These are phyloP conservation scores for Argynnis bischoffii DNA, from an alignment of 2,888 invertebrate species.

Conservation along the genomic window DNA sequence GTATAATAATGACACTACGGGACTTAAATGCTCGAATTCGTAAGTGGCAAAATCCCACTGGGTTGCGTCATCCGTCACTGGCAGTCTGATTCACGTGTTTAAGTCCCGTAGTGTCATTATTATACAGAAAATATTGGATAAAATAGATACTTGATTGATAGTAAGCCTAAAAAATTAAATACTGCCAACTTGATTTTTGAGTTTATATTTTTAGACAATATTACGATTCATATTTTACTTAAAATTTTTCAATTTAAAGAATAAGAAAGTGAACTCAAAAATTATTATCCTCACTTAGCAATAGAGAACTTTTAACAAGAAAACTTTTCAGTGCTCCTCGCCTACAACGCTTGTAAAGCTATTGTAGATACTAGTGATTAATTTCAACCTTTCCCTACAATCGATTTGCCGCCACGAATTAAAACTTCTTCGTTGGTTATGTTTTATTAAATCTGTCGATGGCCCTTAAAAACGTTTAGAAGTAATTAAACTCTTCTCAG, in stretches of 20 bases:
- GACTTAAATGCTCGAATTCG: too few relatives aligned
- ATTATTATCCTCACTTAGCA: slow-evolving; percentile 79
- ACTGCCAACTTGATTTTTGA: too few relatives aligned
- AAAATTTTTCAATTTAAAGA: slow-evolving; percentile 11
- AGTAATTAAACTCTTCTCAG: slow-evolving; percentile 30
- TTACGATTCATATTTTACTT: too few relatives aligned
- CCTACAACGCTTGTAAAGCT: slow-evolving; percentile 72
- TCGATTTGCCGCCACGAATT: slow-evolving; percentile 44
- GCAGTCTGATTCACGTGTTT: too few relatives aligned
- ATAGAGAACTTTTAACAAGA: slow-evolving; percentile 81
- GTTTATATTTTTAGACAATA: too few relatives aligned
- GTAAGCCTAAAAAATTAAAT: too few relatives aligned
- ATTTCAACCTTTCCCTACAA: slow-evolving; percentile 67
- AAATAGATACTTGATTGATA: too few relatives aligned
- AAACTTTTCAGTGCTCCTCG: slow-evolving; percentile 74
- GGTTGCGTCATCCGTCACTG: too few relatives aligned
- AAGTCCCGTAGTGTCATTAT: too few relatives aligned
- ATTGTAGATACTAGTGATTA: slow-evolving; percentile 68
- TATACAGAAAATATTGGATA: too few relatives aligned
- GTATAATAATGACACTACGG: too few relatives aligned
- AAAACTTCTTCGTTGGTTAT: slow-evolving; percentile 36
- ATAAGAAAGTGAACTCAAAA: slow-evolving; percentile 72
- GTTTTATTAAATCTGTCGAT: slow-evolving; percentile 38
- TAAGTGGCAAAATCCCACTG: too few relatives aligned
- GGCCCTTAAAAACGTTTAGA: slow-evolving; percentile 27